A percentile compares a stretch with the other conserved stretches of the same genome.
Evolutionary conservation across 2,888 invertebrate genomes (phyloP).

Genomic region (Hololepta plana): DNA sequence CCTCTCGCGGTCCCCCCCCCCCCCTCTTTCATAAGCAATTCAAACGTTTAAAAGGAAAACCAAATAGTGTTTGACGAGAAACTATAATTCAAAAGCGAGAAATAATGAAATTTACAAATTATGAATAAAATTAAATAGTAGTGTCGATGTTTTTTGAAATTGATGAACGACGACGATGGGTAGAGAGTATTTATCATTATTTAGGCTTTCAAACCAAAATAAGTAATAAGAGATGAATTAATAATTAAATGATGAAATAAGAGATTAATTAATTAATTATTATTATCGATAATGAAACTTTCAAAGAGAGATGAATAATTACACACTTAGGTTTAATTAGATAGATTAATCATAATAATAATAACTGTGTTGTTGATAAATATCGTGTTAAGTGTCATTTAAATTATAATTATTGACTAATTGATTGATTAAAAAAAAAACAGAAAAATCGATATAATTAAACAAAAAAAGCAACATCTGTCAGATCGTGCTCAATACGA

Average conservation of each 20-base stretch:
- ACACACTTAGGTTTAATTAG: constrained; percentile 29
- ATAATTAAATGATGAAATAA: constrained; percentile 5
- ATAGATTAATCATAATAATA: too few species aligned
- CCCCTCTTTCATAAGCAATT: too few species aligned
- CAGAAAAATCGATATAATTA: constrained; percentile 3
- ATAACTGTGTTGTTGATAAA: constrained; percentile 28
- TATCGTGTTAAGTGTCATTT: constrained; percentile 30
- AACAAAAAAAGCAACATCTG: neutral
- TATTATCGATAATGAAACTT: constrained; percentile 25
- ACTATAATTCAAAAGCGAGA: too few species aligned
- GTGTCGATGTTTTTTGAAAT: constrained; percentile 18
- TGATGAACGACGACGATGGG: constrained; percentile 23
- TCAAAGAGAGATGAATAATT: constrained; percentile 19
- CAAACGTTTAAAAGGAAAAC: too few species aligned
- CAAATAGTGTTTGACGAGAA: too few species aligned
- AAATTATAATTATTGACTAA: too few species aligned
- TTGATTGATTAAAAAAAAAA: too few species aligned
- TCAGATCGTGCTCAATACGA: constrained; percentile 28
- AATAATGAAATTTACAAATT: too few species aligned
- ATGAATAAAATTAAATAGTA: too few species aligned
- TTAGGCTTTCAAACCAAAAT: constrained; percentile 29
- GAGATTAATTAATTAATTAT: constrained; percentile 7
- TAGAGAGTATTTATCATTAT: too few species aligned
- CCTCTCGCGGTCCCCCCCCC: too few species aligned
- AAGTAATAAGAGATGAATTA: constrained; percentile 2